Percentiles rank a stretch among this genome's conserved stretches.
phyloP scores from a whole-genome alignment of 2,797 vertebrate genomes.

The Anguilla marmorata region DNA sequence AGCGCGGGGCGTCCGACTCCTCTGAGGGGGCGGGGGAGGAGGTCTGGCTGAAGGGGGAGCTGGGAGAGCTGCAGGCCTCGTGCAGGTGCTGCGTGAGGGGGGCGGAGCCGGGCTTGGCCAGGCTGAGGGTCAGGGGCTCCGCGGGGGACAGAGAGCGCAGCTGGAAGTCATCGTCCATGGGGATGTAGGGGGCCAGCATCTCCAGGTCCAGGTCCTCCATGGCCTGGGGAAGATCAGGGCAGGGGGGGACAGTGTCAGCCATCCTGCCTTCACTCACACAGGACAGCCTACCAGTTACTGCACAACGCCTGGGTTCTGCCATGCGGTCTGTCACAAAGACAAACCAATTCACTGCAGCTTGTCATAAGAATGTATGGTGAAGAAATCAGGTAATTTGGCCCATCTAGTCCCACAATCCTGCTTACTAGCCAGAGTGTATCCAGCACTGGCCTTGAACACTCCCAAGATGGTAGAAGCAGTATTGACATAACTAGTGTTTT shows the following conservation, averaged over 20 bases:
- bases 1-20: slow-evolving; percentile 26
- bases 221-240: slow-evolving; percentile 64
- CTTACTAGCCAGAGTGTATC: neutral
- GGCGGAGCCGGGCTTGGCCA: slow-evolving; percentile 58
- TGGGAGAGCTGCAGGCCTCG: slow-evolving; percentile 65
- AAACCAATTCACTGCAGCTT: neutral
- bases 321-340: neutral
- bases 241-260: neutral
- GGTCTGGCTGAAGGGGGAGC: slow-evolving; percentile 71
- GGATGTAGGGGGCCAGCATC: slow-evolving; percentile 97
- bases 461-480: neutral
- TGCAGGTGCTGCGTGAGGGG: slow-evolving; percentile 62
- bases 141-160: slow-evolving; percentile 82
- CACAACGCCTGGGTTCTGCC: neutral
- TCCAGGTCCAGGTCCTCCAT: slow-evolving; percentile 89
- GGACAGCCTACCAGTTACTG: neutral
- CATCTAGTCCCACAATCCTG: neutral
- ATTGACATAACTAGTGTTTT: neutral
- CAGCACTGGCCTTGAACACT: neutral
- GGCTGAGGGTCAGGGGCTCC: slow-evolving; percentile 69
- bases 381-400: neutral
- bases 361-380: neutral
- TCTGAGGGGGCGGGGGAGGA: slow-evolving; percentile 69
- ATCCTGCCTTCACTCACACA: neutral
- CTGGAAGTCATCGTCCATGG: slow-evolving; percentile 98